Base-by-base conservation (phyloP, 2,888 invertebrate species). In the Drosophila fungiperda region DNA sequence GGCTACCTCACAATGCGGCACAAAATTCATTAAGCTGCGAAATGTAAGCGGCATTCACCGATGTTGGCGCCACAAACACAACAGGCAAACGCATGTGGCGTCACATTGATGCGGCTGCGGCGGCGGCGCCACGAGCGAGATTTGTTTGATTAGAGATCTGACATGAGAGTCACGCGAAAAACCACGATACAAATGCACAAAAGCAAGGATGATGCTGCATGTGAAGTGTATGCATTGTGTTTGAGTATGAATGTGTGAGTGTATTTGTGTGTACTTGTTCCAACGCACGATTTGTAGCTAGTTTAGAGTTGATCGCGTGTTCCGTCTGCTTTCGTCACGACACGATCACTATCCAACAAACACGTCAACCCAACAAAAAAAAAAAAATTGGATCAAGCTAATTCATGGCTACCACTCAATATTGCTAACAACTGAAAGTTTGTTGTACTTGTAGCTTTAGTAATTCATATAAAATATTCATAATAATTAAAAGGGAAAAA, bases 131-230 rank as follows among this genome's bases (percentile, higher is more conserved):
- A 71, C 68, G 57, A 75, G 52, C 59, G 53, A 77, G 73, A 73
- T 66, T 67, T 64, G 68, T 48, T 69, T 69, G 84, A 81, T 79
- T 73, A 78, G 60, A 68, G 70, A 68, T 78, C 76, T 73, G 83
- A 81, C 85, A 87, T 76, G 73, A 79, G 76, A 88, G 89, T 86
- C 90, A 89, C 80, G 86, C 83, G 75, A 86, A 88, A 82, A 76
- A 76, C 66, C 54, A 72, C 49, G 67, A 65, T 40, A 68, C 48
- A 64, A 38, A 48, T 20, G 59, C 65, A 68, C 40, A 49, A 67
- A 49, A 57, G 71, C 71, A 69, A 87, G 71, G 80, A 75, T 63
- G 72, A 68, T 75, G 53, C 40, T 61, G 61, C 59, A 73, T 67
- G 40, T 42, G 50, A 33, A 36, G 20, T 62, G 33, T 58, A n/a